Conservation (phyloP, 2,888 invertebrate genomes). For the Andrena bucephala region DNA sequence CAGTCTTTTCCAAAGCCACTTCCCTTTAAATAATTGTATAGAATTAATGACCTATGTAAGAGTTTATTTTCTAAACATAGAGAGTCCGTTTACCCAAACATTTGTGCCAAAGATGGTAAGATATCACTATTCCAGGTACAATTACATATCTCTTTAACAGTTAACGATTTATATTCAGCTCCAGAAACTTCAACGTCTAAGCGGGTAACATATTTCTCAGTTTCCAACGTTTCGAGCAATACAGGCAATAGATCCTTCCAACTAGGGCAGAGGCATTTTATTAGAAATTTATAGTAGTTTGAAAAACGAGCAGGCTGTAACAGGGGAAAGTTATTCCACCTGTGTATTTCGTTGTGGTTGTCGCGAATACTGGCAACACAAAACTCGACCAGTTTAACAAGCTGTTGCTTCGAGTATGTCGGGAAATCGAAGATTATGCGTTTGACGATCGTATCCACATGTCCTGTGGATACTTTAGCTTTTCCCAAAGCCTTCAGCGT, state of each 20-base stretch:
- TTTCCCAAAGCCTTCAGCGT: conserved; percentile 83
- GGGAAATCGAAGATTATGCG: conserved; percentile 86
- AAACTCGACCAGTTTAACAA: conserved; percentile 86
- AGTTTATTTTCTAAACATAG: neutral
- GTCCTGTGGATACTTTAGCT: conserved; percentile 82
- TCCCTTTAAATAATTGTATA: conserved; percentile 59
- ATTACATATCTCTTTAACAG: conserved; percentile 88
- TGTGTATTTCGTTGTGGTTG: conserved; percentile 86
- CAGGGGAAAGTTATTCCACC: conserved; percentile 68
- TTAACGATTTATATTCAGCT: conserved; percentile 87
- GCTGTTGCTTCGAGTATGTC: conserved; percentile 86
- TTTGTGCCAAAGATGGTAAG: conserved; percentile 88
- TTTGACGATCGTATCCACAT: conserved; percentile 86
- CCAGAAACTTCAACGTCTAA: conserved; percentile 87
- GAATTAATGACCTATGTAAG: neutral
- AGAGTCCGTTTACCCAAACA: conserved; percentile 87
- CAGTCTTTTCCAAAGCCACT: conserved; percentile 86
- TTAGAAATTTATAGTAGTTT: neutral
- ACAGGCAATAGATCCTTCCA: conserved; percentile 90
- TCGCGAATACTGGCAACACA: conserved; percentile 86
- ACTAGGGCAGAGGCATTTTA: conserved; percentile 81
- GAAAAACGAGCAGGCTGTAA: neutral
- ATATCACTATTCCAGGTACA: conserved; percentile 87
- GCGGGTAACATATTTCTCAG: conserved; percentile 86
- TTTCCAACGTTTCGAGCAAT: conserved; percentile 86